These are phyloP conservation scores for Synergus itoensis DNA, from an alignment of 2,888 invertebrate species.

Conservation along the genomic window DNA sequence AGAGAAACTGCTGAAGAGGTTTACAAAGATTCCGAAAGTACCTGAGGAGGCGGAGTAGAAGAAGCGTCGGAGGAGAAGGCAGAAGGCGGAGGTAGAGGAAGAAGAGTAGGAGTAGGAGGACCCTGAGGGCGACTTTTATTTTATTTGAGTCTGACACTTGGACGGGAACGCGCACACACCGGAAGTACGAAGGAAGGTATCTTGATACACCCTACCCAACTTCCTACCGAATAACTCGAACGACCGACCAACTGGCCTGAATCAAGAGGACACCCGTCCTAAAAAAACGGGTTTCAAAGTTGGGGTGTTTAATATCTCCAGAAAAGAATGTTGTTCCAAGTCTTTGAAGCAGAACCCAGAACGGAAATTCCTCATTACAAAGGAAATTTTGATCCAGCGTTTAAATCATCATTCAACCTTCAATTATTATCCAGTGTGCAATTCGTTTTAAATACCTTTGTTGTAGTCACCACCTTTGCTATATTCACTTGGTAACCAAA, in stretches of 20 bases:
- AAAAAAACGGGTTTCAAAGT: neutral
- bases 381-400: too few relatives aligned
- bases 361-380: too few relatives aligned
- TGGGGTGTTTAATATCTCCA: neutral
- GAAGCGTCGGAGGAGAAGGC: slow-evolving; percentile 45
- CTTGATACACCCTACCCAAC: slow-evolving; percentile 17
- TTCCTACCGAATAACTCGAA: slow-evolving; percentile 6
- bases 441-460: too few relatives aligned
- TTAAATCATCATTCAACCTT: too few relatives aligned
- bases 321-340: too few relatives aligned
- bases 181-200: slow-evolving; percentile 61
- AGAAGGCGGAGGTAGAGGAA: slow-evolving; percentile 52
- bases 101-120: slow-evolving; percentile 54
- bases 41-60: slow-evolving; percentile 57
- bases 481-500: too few relatives aligned
- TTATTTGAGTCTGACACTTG: slow-evolving; percentile 74
- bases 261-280: neutral
- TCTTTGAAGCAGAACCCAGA: too few relatives aligned
- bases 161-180: slow-evolving; percentile 68
- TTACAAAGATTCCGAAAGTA: slow-evolving; percentile 12
- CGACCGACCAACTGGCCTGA: slow-evolving; percentile 42
- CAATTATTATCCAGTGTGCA: too few relatives aligned
- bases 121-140: slow-evolving; percentile 72
- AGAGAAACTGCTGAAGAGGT: slow-evolving; percentile 28
- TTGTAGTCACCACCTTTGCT: too few relatives aligned